Evolutionary conservation across 2,888 invertebrate species (phyloP).

Genomic region (Coleophora deauratella): DNA sequence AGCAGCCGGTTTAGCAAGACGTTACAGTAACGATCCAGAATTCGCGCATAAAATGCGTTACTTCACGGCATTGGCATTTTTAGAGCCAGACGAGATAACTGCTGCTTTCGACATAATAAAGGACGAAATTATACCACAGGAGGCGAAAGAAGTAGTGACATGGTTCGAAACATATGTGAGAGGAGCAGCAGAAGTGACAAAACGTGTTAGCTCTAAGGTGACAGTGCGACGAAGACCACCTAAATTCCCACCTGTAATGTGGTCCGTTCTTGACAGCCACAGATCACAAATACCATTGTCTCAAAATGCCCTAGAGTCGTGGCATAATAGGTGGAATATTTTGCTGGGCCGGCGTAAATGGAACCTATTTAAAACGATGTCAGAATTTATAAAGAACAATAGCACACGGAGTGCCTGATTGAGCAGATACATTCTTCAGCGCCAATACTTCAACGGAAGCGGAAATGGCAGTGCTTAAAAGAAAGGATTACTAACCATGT

Average conservation of each 20-base stretch:
- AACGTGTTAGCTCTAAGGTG: background rate
- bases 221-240: background rate
- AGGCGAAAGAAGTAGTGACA: conserved; percentile 1
- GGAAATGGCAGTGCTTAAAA: no score
- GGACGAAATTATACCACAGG: conserved; percentile 3
- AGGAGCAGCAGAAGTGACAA: background rate
- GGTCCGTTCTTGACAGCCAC: conserved; percentile 3
- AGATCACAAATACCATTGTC: conserved; percentile 2
- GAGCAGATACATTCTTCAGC: conserved; percentile 5
- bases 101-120: conserved; percentile 5
- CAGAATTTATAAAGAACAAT: conserved; percentile 4
- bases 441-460: conserved; percentile 3
- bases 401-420: conserved; percentile 4
- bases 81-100: conserved; percentile 4
- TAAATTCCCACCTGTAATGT: conserved; percentile 4
- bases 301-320: conserved; percentile 7
- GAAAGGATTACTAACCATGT: no score
- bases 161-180: conserved; percentile 6
- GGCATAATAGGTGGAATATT: conserved; percentile 10
- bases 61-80: conserved; percentile 5
- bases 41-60: conserved; percentile 7
- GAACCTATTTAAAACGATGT: conserved; percentile 7
- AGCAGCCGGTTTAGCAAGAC: conserved; percentile 2
- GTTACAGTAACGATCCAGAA: conserved; percentile 1
- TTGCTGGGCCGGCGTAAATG: conserved; percentile 7